phyloP scores from a whole-genome alignment of 1,140 invertebrate species.

The Cyrtorhinus lividipennis region DNA sequence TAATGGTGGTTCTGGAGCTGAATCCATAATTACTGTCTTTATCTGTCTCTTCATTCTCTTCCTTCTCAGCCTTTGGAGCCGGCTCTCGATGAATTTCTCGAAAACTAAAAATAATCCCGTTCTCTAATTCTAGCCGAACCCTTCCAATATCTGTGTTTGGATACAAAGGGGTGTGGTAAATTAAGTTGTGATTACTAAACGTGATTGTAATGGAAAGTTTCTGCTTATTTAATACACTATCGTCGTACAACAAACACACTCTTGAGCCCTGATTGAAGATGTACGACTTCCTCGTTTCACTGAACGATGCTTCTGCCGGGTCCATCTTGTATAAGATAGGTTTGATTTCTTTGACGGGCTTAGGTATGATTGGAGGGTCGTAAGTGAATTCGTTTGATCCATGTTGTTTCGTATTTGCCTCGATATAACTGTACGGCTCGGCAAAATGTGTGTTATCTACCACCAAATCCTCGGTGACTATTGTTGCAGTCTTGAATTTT shows the following conservation, averaged over 20 bases:
- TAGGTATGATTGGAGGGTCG: not conserved
- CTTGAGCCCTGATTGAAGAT: not conserved
- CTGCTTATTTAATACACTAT: not conserved
- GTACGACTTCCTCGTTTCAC: not conserved
- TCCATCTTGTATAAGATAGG: not conserved
- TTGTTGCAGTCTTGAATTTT: not conserved
- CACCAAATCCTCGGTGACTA: not conserved
- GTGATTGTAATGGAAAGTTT: not conserved
- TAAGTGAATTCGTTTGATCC: not conserved
- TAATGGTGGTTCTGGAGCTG: not conserved
- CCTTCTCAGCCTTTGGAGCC: not conserved
- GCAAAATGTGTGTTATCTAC: not conserved
- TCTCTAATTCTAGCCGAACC: not conserved
- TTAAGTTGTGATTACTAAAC: not conserved
- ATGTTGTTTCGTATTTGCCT: not conserved
- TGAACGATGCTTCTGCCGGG: not conserved
- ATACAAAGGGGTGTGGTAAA: not conserved
- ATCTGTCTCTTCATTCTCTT: not conserved
- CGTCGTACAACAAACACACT: constrained; percentile 2
- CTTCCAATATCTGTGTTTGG: not conserved
- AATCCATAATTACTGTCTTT: not conserved
- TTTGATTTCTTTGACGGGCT: not conserved
- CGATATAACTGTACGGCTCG: not conserved
- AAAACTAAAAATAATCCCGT: constrained; percentile 1
- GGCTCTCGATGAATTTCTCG: not conserved